Evolutionary conservation across 2,113 vertebrate species (phyloP), one percentile per base, ranked within the genome.

Genomic region (Leuciscus idus): DNA sequence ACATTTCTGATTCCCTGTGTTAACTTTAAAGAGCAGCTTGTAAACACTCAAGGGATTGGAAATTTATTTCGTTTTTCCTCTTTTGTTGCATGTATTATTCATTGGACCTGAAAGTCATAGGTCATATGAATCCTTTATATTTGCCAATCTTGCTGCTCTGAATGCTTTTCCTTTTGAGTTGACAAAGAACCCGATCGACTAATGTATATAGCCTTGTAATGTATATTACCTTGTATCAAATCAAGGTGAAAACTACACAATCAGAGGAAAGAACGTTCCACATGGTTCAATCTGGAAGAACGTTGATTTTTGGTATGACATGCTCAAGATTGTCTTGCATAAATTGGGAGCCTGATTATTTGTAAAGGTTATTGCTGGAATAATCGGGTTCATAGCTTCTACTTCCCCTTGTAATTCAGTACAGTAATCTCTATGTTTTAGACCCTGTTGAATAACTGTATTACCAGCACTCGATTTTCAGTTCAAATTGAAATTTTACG

Each of bases 401-500:
- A 17, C 73, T 36, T 7, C 83, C 83, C 68, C 72, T 78, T 52
- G 81, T 86, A 88, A 80, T 76, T 84, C 77, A 84, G 10, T 88
- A 87, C 87, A 91, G 84, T 89, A 57, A 75, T 66, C 84, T 89
- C 90, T 92, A 88, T 92, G 91, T 90, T 87, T 70, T 89, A 90
- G 88, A 90, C 84, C 17, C 17, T 89, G 68, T 88, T 91, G 90
- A 94, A 94, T 91, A 89, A 95, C 93, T 94, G 94, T 94, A 88
- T 93, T 94, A 93, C 94, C 95, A 95, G 92, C 95, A 95, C 91
- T 93, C 94, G 93, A 93, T 92, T 95, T 8, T 96, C 93, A 93
- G 92, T 94, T 93, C 94, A 93, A 94, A 92, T 94, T 93, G 93
- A 96, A 94, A 90, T 96, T 95, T 88, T 95, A 96, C 94, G 95